Conservation (phyloP, 2,888 invertebrate species). For the Pristionchus arcanus region DNA sequence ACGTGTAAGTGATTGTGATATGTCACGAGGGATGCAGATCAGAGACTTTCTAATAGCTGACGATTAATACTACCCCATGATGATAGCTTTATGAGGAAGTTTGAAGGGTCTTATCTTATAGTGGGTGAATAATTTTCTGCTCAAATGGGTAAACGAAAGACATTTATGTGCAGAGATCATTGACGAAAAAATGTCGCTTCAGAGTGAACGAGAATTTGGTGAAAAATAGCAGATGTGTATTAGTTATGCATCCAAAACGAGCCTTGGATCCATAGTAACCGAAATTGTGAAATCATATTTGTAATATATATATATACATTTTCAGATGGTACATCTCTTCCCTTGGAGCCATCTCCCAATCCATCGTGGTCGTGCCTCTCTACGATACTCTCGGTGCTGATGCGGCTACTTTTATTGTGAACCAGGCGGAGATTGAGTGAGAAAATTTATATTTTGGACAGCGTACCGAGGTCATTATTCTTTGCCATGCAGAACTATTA, state of each 20-base stretch:
- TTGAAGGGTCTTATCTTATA: background rate
- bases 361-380: conserved; percentile 92
- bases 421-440: conserved; percentile 76
- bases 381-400: conserved; percentile 97
- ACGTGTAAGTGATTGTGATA: too few relatives aligned
- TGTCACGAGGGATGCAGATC: too few relatives aligned
- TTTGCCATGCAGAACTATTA: background rate
- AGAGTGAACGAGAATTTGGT: background rate
- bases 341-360: conserved; percentile 72
- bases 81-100: too few relatives aligned
- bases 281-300: background rate
- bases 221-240: background rate
- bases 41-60: too few relatives aligned
- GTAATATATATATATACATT: conserved; percentile 55
- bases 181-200: background rate
- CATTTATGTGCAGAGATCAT: background rate
- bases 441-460: too few relatives aligned
- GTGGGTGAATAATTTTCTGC: background rate
- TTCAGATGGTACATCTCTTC: conserved; percentile 84
- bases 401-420: conserved; percentile 87
- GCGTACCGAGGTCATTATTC: too few relatives aligned
- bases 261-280: too few relatives aligned
- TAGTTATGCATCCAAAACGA: too few relatives aligned
- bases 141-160: background rate
- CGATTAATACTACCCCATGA: too few relatives aligned